A percentile compares a stretch with the other conserved stretches of the same genome.
Evolutionary conservation across 2,888 invertebrate genomes (phyloP).

Genomic region (Hoplodrina ambigua): DNA sequence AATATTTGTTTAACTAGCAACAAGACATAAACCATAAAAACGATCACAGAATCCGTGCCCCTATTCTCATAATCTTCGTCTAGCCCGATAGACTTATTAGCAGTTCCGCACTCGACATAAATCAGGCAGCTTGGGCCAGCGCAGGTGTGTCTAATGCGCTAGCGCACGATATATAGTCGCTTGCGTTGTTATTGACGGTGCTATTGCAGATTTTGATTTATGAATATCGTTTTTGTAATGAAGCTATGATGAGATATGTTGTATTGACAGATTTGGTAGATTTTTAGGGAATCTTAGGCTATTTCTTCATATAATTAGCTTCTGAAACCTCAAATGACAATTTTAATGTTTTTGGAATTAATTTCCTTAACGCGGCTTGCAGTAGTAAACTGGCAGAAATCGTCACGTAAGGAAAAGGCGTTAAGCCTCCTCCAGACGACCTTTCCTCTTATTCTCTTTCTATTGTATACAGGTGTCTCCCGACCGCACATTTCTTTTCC

Average conservation of each 20-base stretch:
- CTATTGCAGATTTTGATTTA: slow-evolving; percentile 60
- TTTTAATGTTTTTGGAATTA: too few relatives aligned
- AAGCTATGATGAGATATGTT: not conserved
- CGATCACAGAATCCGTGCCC: slow-evolving; percentile 22
- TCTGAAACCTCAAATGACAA: too few relatives aligned
- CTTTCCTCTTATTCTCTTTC: too few relatives aligned
- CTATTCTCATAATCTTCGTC: slow-evolving; percentile 60
- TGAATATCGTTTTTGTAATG: slow-evolving; percentile 43
- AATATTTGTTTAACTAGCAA: not conserved
- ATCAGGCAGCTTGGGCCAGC: slow-evolving; percentile 57
- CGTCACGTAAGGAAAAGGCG: too few relatives aligned
- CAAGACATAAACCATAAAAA: slow-evolving; percentile 5
- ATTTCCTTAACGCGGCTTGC: too few relatives aligned
- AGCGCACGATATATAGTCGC: slow-evolving; percentile 65
- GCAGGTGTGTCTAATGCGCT: slow-evolving; percentile 69
- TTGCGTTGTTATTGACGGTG: slow-evolving; percentile 60
- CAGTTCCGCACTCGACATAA: slow-evolving; percentile 52
- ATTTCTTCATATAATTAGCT: too few relatives aligned
- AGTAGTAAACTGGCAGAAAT: too few relatives aligned
- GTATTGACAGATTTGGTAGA: not conserved
- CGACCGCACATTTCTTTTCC: too few relatives aligned
- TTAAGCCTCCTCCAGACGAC: too few relatives aligned
- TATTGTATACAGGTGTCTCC: too few relatives aligned
- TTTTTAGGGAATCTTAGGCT: too few relatives aligned
- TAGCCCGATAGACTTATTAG: slow-evolving; percentile 62